Evolutionary conservation across 2,888 invertebrate genomes (phyloP), one percentile per base, ranked within the genome.

Genomic region (Heliconius ismenius): DNA sequence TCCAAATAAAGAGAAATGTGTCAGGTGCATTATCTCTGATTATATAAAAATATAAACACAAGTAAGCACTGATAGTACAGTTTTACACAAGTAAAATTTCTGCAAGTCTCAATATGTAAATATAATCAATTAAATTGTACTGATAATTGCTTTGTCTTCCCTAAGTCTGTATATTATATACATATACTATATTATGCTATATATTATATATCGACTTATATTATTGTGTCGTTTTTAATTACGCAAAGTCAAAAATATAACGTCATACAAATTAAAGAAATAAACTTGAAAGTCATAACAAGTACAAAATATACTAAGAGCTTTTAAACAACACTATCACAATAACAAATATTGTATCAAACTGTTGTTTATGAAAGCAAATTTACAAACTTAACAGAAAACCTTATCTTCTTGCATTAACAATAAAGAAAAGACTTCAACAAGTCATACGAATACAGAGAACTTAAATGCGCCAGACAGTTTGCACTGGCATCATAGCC

Each of bases 1-100:
- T 32, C 39, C 9, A 76, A 78, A 75, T 21, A n/a, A 32, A 70
- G 6, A 18, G 2, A 24, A n/a, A 67, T 21, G 4, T 24, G 58
- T 70, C 85, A 32, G 86, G 87, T 82, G 85, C 91, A 84, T 92
- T 92, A 85, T 86, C 93, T 93, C 92, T 92, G 91, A 88, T 90
- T 93, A 92, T 92, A 92, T 85, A 80, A 24, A 3, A 78, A 85
- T 92, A 92, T 93, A 93, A 84, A 81, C 91, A 90, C 92, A 93
- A 93, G 93, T 85, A 92, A 93, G 92, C 87, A 88, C 86, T 79
- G 83, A n/a, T 64, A 49, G 78, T 85, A 88, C 88, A 82, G 81
- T 88, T 90, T 92, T 91, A 91, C 91, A 82, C 86, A 86, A 86
- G 73, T 73, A 67, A 67, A 74, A 70, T 28, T 69, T 63, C 75